These are phyloP conservation scores for Etia nguti DNA, from an alignment of 2,113 vertebrate genomes.

Conservation along the genomic window DNA sequence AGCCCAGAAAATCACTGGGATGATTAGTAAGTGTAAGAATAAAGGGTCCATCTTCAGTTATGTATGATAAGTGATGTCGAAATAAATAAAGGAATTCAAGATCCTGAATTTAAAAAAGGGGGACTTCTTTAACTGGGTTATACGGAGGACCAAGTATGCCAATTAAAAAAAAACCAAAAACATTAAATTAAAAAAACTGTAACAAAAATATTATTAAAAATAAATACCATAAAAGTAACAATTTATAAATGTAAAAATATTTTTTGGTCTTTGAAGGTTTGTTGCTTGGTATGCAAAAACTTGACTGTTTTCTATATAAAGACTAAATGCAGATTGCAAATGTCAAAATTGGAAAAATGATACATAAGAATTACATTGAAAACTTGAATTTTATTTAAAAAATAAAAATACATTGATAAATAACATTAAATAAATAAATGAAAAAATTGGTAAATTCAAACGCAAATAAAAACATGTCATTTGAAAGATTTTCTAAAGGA, in stretches of 20 bases:
- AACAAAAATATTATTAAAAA: background rate
- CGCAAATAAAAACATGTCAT: background rate
- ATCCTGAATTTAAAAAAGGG: background rate
- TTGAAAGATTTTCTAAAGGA: background rate
- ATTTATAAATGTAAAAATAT: background rate
- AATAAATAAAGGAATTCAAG: background rate
- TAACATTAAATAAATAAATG: background rate
- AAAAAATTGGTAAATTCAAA: background rate
- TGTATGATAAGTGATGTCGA: background rate
- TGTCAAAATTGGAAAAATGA: background rate
- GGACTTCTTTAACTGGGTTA: fast-evolving
- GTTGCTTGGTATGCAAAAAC: background rate
- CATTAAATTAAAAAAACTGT: background rate
- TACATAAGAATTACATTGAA: background rate
- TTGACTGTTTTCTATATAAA: background rate
- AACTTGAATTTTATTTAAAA: background rate
- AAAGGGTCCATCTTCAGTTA: background rate
- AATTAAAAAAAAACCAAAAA: background rate
- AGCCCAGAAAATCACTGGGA: background rate
- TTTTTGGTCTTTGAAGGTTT: background rate
- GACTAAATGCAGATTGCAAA: background rate
- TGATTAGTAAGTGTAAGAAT: background rate
- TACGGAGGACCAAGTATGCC: background rate
- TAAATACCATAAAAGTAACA: background rate
- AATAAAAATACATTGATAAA: background rate